Base-by-base conservation (phyloP, 2,888 invertebrate species). In the Xestia sexstrigata region DNA sequence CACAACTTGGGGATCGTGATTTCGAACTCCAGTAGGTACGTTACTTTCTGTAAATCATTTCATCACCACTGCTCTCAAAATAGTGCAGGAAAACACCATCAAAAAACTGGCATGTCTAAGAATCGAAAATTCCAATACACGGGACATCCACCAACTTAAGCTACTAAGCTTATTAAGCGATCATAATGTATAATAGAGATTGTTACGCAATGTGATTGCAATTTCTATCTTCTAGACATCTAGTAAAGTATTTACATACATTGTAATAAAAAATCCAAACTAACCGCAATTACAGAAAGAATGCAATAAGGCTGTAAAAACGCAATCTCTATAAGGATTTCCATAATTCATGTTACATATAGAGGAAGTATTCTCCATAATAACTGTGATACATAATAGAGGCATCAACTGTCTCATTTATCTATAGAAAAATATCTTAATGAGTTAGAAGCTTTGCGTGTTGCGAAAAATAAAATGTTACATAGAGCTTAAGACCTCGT, bases 331-430 rank as follows among this genome's bases (percentile, higher is more conserved):
- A 60, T 62, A 84, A 30, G 68, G 82, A 78, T 62, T 70, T 76
- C 26, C 15, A 84, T 81, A 60, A 71, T 49, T 69, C 42, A 70
- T 69, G 39, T 55, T 70, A 70, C 70, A 30, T 58, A 60, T 30
- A 8, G 45, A 84, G 84, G 84, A 82, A 85, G 63, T 73, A 68
- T 76, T 76, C 45, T 70, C 13, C 49, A 73, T 73, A 70, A 70
- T 74, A 83, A 75, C 70, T 84, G 39, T 67, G 26, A 42, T 58
- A 67, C 63, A 47, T 81, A 72, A 75, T 66, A 69, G 39, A 73
- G 68, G 70, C 52, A 75, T 81, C 39, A 60, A 26, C 58, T 45
- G 49, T 58, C 35, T 63, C 15, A 30, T 30, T 39, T 20, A 30
- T 13, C 20, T 42, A 2, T 15, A 55, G 45, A 73, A 78, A 58